phyloP scores from a whole-genome alignment of 2,113 vertebrate genomes.

The Halichoeres trimaculatus region DNA sequence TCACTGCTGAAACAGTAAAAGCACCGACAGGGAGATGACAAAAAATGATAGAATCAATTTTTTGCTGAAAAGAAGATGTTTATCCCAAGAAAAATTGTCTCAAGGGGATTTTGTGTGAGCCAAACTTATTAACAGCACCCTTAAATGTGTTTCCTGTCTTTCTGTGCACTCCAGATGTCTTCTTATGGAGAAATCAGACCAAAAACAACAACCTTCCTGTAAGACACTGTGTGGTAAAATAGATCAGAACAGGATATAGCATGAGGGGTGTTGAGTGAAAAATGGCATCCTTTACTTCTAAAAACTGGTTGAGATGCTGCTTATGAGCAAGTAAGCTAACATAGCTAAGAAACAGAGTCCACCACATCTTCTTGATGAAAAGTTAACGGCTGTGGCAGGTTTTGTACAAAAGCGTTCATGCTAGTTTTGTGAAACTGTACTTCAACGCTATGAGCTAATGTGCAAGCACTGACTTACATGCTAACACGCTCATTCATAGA shows the following conservation, averaged over 20 bases:
- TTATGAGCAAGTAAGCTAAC: not conserved
- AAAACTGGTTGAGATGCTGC: not conserved
- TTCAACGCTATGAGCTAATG: not conserved
- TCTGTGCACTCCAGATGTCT: conserved; percentile 22
- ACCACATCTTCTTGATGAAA: not conserved
- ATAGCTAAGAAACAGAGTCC: not conserved
- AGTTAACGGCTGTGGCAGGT: not conserved
- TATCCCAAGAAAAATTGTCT: not conserved
- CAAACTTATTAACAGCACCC: conserved; percentile 14
- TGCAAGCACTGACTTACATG: not conserved
- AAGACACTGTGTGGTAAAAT: conserved; percentile 6
- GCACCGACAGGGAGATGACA: not conserved
- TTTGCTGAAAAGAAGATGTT: conserved; percentile 21
- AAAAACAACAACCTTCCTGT: not conserved
- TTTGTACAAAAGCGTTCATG: too few species aligned
- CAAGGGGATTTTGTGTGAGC: not conserved
- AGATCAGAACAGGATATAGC: not conserved
- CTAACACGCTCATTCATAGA: not conserved
- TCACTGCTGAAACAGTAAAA: conserved; percentile 18
- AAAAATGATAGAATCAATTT: conserved; percentile 4
- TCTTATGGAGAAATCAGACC: not conserved
- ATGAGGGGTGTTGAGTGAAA: not conserved
- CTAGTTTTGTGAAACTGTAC: not conserved
- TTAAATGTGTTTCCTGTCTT: conserved; percentile 4
- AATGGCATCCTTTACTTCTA: not conserved